Percentiles rank a stretch among this genome's conserved stretches.
Evolutionary conservation across 1,140 invertebrate species (phyloP).

Genomic region (Hetaerina americana): DNA sequence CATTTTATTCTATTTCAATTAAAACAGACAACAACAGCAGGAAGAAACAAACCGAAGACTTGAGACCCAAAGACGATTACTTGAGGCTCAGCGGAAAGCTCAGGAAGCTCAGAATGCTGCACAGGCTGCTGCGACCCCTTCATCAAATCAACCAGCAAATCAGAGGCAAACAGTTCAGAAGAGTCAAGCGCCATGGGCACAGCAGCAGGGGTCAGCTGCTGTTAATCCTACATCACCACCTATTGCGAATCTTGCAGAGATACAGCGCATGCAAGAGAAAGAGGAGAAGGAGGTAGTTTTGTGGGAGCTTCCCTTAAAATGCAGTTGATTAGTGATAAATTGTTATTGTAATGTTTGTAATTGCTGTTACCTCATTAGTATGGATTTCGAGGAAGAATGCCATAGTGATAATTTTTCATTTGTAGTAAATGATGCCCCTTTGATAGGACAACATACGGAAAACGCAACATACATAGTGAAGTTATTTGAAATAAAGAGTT

Average conservation of each 20-base stretch:
- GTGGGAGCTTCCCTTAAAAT: no score
- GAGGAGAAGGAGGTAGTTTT: conserved; percentile 11
- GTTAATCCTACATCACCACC: not conserved
- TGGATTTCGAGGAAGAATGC: no score
- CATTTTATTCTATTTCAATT: conserved; percentile 3
- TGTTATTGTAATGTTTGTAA: no score
- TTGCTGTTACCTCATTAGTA: no score
- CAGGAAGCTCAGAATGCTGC: conserved; percentile 7
- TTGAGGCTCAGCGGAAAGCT: conserved; percentile 8
- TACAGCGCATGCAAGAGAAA: conserved; percentile 15
- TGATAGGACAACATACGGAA: no score
- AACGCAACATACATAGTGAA: no score
- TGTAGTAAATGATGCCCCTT: no score
- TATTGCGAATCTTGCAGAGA: conserved; percentile 11
- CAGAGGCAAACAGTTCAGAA: conserved; percentile 21
- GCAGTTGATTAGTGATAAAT: no score
- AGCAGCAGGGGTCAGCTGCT: not conserved
- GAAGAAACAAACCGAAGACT: conserved; percentile 13
- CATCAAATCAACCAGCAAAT: conserved; percentile 8
- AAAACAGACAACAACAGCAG: conserved; percentile 10
- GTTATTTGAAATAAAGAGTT: no score
- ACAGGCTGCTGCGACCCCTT: conserved; percentile 13
- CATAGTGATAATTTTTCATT: no score
- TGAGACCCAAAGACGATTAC: conserved; percentile 14
- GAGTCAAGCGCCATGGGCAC: not conserved